Conservation (phyloP, 2,888 invertebrate species). For the Rotaria magnacalcarata region DNA sequence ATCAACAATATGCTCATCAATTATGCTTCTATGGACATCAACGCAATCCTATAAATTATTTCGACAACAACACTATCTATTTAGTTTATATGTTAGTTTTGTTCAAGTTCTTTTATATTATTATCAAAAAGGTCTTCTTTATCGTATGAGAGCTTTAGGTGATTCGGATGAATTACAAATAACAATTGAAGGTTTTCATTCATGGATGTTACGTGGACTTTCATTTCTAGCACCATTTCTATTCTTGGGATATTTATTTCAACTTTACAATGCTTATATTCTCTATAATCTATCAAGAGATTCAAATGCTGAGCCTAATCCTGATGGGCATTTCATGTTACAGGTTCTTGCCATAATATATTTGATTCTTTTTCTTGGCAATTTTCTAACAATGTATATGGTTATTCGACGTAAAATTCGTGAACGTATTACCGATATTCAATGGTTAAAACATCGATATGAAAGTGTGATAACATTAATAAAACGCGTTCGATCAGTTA, state of each 20-base stretch:
- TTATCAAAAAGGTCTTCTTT: constrained; percentile 84
- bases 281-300: constrained; percentile 70
- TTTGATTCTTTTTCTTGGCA: constrained; percentile 80
- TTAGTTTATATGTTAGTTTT: constrained; percentile 58
- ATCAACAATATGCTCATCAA: constrained; percentile 88
- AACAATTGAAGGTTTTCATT: constrained; percentile 95
- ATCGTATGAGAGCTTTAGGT: constrained; percentile 78
- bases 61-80: constrained; percentile 42
- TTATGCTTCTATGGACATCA: constrained; percentile 79
- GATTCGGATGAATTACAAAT: constrained; percentile 98
- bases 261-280: constrained; percentile 86
- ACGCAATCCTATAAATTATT: constrained; percentile 35
- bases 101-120: constrained; percentile 91
- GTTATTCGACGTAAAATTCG: constrained; percentile 36
- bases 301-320: constrained; percentile 71
- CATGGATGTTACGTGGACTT: constrained; percentile 99
- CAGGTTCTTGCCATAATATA: constrained; percentile 77
- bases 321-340: constrained; percentile 74
- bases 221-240: constrained; percentile 92
- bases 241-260: constrained; percentile 76
- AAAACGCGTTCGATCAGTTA: neutral
- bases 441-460: constrained; percentile 22
- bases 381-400: constrained; percentile 71
- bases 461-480: neutral
- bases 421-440: neutral